Conservation (phyloP, 2,113 vertebrate species). For the Eidolon helvum region DNA sequence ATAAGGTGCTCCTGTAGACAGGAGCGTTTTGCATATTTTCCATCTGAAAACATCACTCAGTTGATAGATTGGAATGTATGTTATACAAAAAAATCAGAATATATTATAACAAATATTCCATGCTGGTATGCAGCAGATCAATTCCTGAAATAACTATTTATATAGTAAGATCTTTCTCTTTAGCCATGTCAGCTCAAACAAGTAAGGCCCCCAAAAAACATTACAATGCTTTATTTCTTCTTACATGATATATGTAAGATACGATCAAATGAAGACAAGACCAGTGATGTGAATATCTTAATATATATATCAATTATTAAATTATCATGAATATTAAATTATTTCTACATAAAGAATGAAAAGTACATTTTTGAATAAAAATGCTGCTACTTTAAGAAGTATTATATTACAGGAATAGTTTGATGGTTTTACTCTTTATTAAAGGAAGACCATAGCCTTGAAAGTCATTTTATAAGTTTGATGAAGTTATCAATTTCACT, state of each 20-base stretch:
- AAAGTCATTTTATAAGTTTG: slow-evolving; percentile 60
- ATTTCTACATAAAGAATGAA: slow-evolving; percentile 18
- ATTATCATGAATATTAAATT: slow-evolving; percentile 12
- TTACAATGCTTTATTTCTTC: not conserved
- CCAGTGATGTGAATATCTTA: not conserved
- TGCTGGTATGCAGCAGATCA: slow-evolving; percentile 32
- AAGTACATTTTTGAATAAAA: slow-evolving; percentile 43
- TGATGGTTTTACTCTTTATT: slow-evolving; percentile 43
- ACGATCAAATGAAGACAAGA: not conserved
- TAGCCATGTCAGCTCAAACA: slow-evolving; percentile 17
- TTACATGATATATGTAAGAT: not conserved
- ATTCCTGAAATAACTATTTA: not conserved
- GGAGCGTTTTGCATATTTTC: slow-evolving; percentile 66
- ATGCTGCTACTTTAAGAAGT: slow-evolving; percentile 15
- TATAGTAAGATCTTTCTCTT: not conserved
- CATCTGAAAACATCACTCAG: slow-evolving; percentile 44
- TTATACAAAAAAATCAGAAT: slow-evolving; percentile 41
- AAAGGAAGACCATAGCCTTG: slow-evolving; percentile 50
- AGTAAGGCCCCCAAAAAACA: not conserved
- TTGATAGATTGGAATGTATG: slow-evolving; percentile 51
- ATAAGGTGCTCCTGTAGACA: slow-evolving; percentile 36
- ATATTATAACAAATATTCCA: slow-evolving; percentile 41
- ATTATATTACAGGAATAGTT: slow-evolving; percentile 63
- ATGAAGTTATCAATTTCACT: slow-evolving; percentile 27
- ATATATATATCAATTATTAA: not conserved